Percentiles rank a stretch among this genome's conserved stretches.
These are phyloP conservation scores for Catocala nupta DNA, from an alignment of 2,888 invertebrate genomes.

Conservation along the genomic window DNA sequence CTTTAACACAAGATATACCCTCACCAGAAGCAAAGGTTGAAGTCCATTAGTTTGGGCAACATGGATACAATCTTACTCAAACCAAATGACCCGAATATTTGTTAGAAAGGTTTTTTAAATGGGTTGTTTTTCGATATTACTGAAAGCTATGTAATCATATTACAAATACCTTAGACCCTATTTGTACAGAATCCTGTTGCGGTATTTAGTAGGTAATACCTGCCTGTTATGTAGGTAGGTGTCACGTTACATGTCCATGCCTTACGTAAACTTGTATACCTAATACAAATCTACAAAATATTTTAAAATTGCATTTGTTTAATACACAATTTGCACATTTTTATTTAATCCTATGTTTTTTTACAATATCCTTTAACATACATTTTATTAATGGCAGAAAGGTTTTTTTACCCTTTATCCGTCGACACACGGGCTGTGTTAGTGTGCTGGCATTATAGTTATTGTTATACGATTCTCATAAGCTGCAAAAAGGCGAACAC, in stretches of 20 bases:
- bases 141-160: too few species aligned
- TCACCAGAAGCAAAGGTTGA: too few species aligned
- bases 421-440: conserved; percentile 38
- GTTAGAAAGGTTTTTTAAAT: too few species aligned
- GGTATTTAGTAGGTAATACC: not conserved
- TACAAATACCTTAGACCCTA: too few species aligned
- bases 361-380: conserved; percentile 20
- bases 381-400: conserved; percentile 38
- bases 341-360: conserved; percentile 15
- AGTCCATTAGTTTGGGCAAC: too few species aligned
- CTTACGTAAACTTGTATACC: too few species aligned
- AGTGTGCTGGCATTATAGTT: conserved; percentile 58
- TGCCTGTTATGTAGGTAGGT: not conserved
- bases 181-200: not conserved
- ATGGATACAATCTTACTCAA: too few species aligned
- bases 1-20: not conserved
- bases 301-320: too few species aligned
- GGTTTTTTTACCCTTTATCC: conserved; percentile 42
- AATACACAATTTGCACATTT: conserved; percentile 2
- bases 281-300: too few species aligned
- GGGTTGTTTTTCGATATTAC: too few species aligned
- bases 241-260: too few species aligned
- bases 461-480: conserved; percentile 66
- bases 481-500: conserved; percentile 80
- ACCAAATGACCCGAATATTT: too few species aligned